phyloP scores from a whole-genome alignment of 2,113 vertebrate species.

The Rhineura floridana region DNA sequence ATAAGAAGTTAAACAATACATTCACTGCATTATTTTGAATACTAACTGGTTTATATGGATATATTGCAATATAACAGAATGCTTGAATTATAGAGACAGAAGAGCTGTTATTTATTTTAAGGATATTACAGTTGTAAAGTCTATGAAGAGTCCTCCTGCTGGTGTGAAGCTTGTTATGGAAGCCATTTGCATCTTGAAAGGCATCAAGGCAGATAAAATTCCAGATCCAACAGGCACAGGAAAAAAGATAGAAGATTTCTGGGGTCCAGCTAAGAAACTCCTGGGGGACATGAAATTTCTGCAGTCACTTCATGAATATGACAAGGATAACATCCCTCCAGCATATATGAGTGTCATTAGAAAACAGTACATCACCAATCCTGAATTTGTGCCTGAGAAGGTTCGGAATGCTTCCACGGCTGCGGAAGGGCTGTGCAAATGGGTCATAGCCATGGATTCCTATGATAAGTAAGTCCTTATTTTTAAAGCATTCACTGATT shows the following conservation, averaged over 20 bases:
- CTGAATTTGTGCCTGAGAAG: constrained; percentile 91
- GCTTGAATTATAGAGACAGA: neutral
- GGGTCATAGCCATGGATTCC: constrained; percentile 89
- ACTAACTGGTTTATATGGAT: neutral
- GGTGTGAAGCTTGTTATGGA: constrained; percentile 94
- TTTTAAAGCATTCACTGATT: neutral
- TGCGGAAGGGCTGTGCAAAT: constrained; percentile 90
- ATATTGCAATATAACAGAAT: neutral
- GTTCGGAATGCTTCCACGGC: constrained; percentile 88
- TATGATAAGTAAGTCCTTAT: constrained; percentile 82
- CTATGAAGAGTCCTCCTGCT: constrained; percentile 91
- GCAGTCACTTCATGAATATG: constrained; percentile 89
- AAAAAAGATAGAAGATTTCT: constrained; percentile 90
- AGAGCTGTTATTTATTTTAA: constrained; percentile 56
- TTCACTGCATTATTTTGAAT: neutral
- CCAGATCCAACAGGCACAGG: constrained; percentile 86
- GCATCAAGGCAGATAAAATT: constrained; percentile 87
- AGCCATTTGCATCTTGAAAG: constrained; percentile 92
- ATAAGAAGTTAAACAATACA: neutral
- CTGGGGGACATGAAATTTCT: constrained; percentile 90
- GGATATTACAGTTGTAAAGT: constrained; percentile 94
- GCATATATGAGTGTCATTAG: constrained; percentile 84
- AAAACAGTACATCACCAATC: constrained; percentile 89
- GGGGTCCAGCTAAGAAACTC: constrained; percentile 91
- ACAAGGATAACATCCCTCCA: constrained; percentile 89